A percentile compares a stretch with the other conserved stretches of the same genome.
phyloP scores from a whole-genome alignment of 2,797 vertebrate genomes.

The Monodelphis domestica region DNA sequence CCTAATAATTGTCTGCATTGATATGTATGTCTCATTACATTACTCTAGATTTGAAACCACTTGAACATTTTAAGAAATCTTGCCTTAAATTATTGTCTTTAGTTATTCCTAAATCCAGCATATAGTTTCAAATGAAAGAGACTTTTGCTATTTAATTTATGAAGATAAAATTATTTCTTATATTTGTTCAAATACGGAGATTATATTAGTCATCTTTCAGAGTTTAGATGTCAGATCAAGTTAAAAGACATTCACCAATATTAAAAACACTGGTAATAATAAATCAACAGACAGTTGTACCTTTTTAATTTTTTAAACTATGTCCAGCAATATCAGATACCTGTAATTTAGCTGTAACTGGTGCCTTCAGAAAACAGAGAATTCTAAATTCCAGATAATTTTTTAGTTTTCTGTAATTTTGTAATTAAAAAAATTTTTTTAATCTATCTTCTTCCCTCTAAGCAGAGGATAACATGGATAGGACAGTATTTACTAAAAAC shows the following conservation, averaged over 20 bases:
- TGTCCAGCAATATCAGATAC: not conserved
- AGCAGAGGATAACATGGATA: not conserved
- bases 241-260: constrained; percentile 10
- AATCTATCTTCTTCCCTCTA: not conserved
- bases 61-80: constrained; percentile 36
- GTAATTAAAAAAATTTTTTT: not conserved
- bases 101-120: not conserved
- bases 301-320: constrained; percentile 23
- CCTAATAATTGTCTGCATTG: not conserved
- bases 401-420: not conserved
- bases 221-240: constrained; percentile 11
- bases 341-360: constrained; percentile 28
- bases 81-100: constrained; percentile 66
- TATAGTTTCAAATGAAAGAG: constrained; percentile 10
- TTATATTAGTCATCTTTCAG: not conserved
- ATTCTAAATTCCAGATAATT: constrained; percentile 47
- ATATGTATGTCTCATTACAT: not conserved
- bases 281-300: constrained; percentile 30
- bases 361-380: constrained; percentile 61
- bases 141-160: constrained; percentile 37
- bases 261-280: constrained; percentile 33
- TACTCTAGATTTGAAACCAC: constrained; percentile 33
- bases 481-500: not conserved
- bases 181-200: constrained; percentile 30
- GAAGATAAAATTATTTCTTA: not conserved